Evolutionary conservation across 2,888 invertebrate species (phyloP), one percentile per base, ranked within the genome.

Genomic region (Pyrrhosoma nymphula): DNA sequence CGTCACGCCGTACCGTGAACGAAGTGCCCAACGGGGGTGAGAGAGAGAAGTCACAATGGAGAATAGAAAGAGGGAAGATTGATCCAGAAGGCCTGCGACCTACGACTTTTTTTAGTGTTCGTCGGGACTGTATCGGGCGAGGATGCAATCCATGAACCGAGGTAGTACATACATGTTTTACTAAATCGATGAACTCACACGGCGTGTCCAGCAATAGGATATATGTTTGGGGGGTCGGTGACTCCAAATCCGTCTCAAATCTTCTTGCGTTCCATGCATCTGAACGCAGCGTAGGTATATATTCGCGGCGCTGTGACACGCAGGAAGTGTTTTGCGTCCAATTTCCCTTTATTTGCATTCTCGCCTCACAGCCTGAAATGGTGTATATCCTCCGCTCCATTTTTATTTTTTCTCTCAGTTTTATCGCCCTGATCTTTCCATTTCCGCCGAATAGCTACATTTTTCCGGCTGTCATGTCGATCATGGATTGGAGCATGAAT

Each of bases 391-490:
- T 69, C 23, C 60, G 60, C 20, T 60, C 20, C 12, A 69, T 69
- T n/a, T 69, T n/a, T n/a, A n/a, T n/a, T 26, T n/a, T 26, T n/a
- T 69, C 69, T 6, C 69, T n/a, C n/a, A 0, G 12, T 69, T 69
- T 69, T 69, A 69, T 69, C 69, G n/a, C n/a, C 69, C 69, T n/a
- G 26, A 69, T 69, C 69, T 69, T 69, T n/a, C 69, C 69, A 69
- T 69, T 69, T 69, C 69, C 69, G 26, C 69, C n/a, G n/a, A n/a
- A n/a, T n/a, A 12, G n/a, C n/a, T n/a, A 69, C 26, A n/a, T 69
- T 69, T 69, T 69, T n/a, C 69, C 26, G 69, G 69, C 1, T n/a
- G 69, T 69, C n/a, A 69, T 69, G n/a, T 18, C 60, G 16, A 16
- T 60, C 47, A 47, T 47, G 60, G 20, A 20, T 20, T 60, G 20